Percentiles rank a stretch among this genome's conserved stretches.
phyloP scores from a whole-genome alignment of 2,797 vertebrate species.

The Chromis chromis region DNA sequence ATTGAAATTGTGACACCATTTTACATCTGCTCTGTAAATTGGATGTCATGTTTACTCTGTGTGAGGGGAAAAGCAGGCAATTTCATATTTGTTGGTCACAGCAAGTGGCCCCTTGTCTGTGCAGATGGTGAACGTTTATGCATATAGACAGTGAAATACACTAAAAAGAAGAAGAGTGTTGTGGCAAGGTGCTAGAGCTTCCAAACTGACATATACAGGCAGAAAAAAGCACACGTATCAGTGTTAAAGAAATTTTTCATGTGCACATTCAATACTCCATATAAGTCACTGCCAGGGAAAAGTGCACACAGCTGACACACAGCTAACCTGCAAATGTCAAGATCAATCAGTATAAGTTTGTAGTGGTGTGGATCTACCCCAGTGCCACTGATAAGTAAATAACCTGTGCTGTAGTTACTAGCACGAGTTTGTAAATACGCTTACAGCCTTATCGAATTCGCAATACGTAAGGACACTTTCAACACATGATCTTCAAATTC shows the following conservation, averaged over 20 bases:
- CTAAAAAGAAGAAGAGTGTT: no score
- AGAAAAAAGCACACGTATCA: neutral
- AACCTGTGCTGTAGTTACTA: neutral
- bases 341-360: neutral
- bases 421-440: no score
- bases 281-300: neutral
- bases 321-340: conserved; percentile 16
- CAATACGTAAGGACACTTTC: neutral
- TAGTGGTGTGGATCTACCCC: neutral
- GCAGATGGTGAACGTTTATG: neutral
- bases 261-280: neutral
- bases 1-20: neutral
- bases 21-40: neutral
- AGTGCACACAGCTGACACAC: neutral
- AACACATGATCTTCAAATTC: neutral
- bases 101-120: neutral
- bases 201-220: neutral
- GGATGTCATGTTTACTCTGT: neutral
- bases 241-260: neutral
- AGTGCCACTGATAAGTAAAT: neutral
- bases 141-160: no score
- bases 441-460: no score
- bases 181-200: neutral
- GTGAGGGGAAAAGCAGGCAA: neutral
- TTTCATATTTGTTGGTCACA: neutral